These are phyloP conservation scores for Brachycybe producta DNA, from an alignment of 2,888 invertebrate genomes.

Conservation along the genomic window DNA sequence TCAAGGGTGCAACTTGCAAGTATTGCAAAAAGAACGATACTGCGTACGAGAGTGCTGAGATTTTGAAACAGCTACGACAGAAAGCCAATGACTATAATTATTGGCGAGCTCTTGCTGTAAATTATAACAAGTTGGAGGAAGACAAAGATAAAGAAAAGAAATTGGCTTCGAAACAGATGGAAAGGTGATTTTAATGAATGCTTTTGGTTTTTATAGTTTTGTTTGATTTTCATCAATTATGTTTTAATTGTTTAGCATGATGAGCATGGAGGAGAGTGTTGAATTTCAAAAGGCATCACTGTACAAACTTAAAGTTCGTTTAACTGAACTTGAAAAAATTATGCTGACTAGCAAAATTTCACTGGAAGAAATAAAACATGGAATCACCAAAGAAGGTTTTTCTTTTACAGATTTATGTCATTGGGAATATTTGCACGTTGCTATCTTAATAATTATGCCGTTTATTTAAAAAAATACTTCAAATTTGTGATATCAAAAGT, in stretches of 20 bases:
- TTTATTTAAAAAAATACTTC: too few relatives aligned
- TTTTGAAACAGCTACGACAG: conserved; percentile 8
- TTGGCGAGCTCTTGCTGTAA: conserved; percentile 15
- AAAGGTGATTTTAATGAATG: conserved; percentile 7
- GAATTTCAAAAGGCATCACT: conserved; percentile 28
- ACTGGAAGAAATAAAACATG: conserved; percentile 24
- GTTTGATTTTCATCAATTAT: neutral
- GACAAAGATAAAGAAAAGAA: conserved; percentile 15
- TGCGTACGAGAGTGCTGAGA: conserved; percentile 16
- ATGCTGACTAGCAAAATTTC: conserved; percentile 25
- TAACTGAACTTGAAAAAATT: conserved; percentile 32
- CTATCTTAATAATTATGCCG: too few relatives aligned
- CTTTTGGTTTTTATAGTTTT: neutral
- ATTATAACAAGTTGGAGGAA: conserved; percentile 15
- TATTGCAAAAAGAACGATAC: conserved; percentile 14
- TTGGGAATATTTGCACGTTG: too few relatives aligned
- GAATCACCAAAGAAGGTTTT: conserved; percentile 21
- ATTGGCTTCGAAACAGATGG: conserved; percentile 14
- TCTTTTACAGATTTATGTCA: too few relatives aligned
- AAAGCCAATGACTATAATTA: conserved; percentile 19
- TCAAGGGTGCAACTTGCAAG: conserved; percentile 18
- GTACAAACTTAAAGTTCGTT: conserved; percentile 29
- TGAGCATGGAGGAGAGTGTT: conserved; percentile 23
- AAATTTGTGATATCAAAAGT: too few relatives aligned
- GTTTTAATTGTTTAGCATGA: conserved; percentile 18